Percentiles rank a stretch among this genome's conserved stretches.
phyloP scores from a whole-genome alignment of 2,797 vertebrate species.

The Enteromius treurensis region DNA sequence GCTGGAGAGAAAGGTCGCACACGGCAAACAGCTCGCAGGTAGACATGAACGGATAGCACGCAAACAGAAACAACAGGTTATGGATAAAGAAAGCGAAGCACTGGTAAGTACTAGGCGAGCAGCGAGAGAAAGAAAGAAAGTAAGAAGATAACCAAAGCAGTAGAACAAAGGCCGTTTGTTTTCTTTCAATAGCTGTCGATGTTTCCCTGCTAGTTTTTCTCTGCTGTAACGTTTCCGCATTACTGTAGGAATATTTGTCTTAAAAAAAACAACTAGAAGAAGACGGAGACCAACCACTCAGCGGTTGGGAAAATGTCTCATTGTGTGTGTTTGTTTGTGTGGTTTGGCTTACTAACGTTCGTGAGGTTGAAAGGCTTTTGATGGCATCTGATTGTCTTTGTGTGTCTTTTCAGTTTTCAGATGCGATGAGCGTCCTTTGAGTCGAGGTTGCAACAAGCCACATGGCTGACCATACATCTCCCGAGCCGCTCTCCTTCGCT shows the following conservation, averaged over 20 bases:
- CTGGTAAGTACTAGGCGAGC: slow-evolving; percentile 39
- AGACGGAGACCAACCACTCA: neutral
- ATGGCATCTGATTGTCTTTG: neutral
- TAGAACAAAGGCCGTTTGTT: slow-evolving; percentile 25
- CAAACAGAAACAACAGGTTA: slow-evolving; percentile 58
- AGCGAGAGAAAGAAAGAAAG: slow-evolving; percentile 25
- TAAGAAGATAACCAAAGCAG: slow-evolving; percentile 20
- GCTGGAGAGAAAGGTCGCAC: slow-evolving; percentile 41
- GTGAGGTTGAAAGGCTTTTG: neutral
- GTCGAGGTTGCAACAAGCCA: slow-evolving; percentile 48
- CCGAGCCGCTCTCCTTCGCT: slow-evolving; percentile 63
- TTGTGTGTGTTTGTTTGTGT: neutral
- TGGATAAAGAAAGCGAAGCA: slow-evolving; percentile 40
- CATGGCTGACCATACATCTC: slow-evolving; percentile 74
- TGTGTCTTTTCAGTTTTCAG: slow-evolving; percentile 46
- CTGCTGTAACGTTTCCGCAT: neutral
- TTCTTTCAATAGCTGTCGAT: neutral
- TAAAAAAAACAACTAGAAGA: neutral
- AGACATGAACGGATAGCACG: slow-evolving; percentile 12
- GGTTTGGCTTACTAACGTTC: slow-evolving; percentile 8
- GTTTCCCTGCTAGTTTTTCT: neutral
- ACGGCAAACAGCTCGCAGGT: slow-evolving; percentile 1
- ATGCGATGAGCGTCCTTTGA: slow-evolving; percentile 51
- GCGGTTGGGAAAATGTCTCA: neutral
- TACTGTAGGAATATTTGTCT: neutral